phyloP scores from a whole-genome alignment of 2,888 invertebrate genomes.

The Drosophila flavopinicola region DNA sequence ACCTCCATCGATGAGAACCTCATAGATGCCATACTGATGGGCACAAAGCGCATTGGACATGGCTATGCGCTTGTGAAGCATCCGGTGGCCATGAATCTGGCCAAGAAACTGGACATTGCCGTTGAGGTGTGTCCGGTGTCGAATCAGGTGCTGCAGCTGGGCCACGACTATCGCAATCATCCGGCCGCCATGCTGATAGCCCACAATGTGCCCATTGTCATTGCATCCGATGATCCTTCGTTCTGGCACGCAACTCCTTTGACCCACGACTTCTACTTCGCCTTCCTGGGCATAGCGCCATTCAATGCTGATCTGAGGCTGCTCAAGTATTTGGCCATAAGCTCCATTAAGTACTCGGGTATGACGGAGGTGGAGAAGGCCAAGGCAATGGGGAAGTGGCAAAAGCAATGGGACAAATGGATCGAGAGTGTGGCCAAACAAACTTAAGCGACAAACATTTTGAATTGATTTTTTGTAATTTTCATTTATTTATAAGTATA shows the following conservation, averaged over 20 bases:
- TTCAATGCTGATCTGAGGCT: slow-evolving; percentile 88
- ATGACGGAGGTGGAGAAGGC: slow-evolving; percentile 85
- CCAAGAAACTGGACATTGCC: slow-evolving; percentile 87
- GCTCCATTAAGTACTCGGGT: slow-evolving; percentile 89
- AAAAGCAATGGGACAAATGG: slow-evolving; percentile 86
- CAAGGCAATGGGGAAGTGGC: slow-evolving; percentile 85
- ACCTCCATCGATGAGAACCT: slow-evolving; percentile 89
- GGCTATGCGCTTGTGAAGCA: slow-evolving; percentile 91
- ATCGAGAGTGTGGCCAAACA: slow-evolving; percentile 77
- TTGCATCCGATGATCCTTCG: slow-evolving; percentile 93
- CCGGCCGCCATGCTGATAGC: slow-evolving; percentile 88
- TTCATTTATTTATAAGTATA: slow-evolving; percentile 44
- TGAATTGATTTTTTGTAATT: slow-evolving; percentile 3
- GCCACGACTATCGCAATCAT: slow-evolving; percentile 91
- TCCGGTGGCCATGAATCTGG: slow-evolving; percentile 87
- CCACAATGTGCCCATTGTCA: slow-evolving; percentile 88
- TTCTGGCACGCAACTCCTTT: slow-evolving; percentile 90
- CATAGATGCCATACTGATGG: slow-evolving; percentile 90
- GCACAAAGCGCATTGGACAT: slow-evolving; percentile 91
- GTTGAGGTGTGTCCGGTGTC: slow-evolving; percentile 92
- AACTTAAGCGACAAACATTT: background rate
- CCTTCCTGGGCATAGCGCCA: slow-evolving; percentile 90
- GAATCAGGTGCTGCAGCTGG: slow-evolving; percentile 89
- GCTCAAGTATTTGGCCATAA: slow-evolving; percentile 89
- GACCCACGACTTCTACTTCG: slow-evolving; percentile 91